These are phyloP conservation scores for Endotricha flammealis DNA, from an alignment of 2,888 invertebrate species.

Conservation along the genomic window DNA sequence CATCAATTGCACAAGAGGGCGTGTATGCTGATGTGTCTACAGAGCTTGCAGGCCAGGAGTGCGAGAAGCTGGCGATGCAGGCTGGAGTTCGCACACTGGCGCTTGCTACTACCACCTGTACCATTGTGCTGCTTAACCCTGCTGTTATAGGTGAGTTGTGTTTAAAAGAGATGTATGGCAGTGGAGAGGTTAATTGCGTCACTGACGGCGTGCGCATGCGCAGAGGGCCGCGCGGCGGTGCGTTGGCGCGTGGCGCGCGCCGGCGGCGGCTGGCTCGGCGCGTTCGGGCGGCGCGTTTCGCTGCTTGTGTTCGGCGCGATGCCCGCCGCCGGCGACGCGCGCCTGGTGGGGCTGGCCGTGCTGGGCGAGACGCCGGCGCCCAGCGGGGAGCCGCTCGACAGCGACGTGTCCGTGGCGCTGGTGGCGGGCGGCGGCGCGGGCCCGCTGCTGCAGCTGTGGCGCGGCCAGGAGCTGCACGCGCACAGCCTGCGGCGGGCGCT, in stretches of 20 bases:
- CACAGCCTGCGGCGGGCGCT: constrained; percentile 85
- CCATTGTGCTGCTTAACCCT: constrained; percentile 78
- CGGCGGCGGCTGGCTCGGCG: constrained; percentile 91
- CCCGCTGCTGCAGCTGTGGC: constrained; percentile 90
- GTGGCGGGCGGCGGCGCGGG: constrained; percentile 85
- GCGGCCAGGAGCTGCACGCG: constrained; percentile 84
- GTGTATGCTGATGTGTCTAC: constrained; percentile 90
- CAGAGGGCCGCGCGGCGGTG: constrained; percentile 83
- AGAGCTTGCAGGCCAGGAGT: constrained; percentile 93
- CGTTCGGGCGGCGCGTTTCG: constrained; percentile 89
- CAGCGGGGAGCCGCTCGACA: constrained; percentile 71
- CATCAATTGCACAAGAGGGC: constrained; percentile 91
- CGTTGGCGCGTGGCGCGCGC: constrained; percentile 83
- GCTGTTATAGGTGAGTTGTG: constrained; percentile 33
- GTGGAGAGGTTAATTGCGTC: constrained; percentile 28
- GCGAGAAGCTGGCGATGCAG: constrained; percentile 84
- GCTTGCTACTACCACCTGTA: constrained; percentile 94
- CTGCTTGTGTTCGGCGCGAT: constrained; percentile 88
- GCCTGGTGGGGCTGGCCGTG: constrained; percentile 83
- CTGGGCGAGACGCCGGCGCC: constrained; percentile 78
- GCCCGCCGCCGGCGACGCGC: constrained; percentile 82
- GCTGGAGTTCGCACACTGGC: constrained; percentile 87
- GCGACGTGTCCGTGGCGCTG: constrained; percentile 66
- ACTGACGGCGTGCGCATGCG: constrained; percentile 28
- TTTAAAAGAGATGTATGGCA: no score